A percentile compares a stretch with the other conserved stretches of the same genome.
These are phyloP conservation scores for Aldabrachelys gigantea DNA, from an alignment of 2,113 vertebrate species.

Conservation along the genomic window DNA sequence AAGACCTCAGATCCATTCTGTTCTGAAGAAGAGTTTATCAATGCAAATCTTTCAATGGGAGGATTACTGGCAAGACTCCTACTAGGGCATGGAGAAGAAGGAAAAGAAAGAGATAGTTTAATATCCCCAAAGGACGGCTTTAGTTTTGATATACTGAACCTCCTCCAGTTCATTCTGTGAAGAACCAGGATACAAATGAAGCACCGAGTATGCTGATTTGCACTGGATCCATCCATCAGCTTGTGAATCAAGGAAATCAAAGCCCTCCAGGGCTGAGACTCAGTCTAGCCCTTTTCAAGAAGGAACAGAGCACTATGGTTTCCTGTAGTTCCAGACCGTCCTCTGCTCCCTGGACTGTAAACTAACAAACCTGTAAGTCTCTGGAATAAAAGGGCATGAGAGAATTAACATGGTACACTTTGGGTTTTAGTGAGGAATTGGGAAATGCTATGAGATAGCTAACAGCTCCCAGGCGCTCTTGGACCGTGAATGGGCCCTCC, in stretches of 20 bases:
- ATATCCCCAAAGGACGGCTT: neutral
- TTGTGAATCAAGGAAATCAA: neutral
- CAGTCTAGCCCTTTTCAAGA: neutral
- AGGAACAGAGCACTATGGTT: no score
- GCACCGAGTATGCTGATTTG: accelerated
- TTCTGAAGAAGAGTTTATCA: neutral
- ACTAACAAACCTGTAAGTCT: no score
- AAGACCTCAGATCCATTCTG: neutral
- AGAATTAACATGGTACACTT: no score
- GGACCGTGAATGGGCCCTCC: no score
- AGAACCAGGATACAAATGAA: accelerated
- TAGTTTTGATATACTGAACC: neutral
- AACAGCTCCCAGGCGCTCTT: no score
- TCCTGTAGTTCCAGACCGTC: no score
- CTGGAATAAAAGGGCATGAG: no score
- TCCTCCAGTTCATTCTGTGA: neutral
- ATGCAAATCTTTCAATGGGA: neutral
- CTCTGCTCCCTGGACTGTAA: no score
- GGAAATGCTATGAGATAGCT: no score
- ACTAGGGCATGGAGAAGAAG: neutral
- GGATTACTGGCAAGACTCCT: neutral
- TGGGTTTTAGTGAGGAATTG: no score
- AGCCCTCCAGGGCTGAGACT: neutral
- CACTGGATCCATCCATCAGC: accelerated
- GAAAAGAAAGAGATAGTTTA: neutral